These are phyloP conservation scores for Drosophila sturtevanti DNA, from an alignment of 1,140 invertebrate species.

Conservation along the genomic window DNA sequence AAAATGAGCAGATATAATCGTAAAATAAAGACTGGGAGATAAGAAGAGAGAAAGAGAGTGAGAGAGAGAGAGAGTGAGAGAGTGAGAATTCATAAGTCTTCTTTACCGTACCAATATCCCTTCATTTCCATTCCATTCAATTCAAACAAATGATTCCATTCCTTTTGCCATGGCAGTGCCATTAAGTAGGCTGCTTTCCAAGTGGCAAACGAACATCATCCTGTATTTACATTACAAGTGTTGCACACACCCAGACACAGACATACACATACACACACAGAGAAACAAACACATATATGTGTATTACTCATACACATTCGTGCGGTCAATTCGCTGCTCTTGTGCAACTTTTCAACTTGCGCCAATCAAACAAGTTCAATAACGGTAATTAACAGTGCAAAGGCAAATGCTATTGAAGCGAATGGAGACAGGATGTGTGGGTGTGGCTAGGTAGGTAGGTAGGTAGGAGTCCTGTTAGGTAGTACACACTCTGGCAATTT, in stretches of 20 bases:
- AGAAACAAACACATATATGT: background rate
- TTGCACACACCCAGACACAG: conserved; percentile 29
- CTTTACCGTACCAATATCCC: background rate
- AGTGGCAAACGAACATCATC: conserved; percentile 37
- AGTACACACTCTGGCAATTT: conserved; percentile 52
- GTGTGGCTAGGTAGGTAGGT: background rate
- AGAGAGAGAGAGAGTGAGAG: background rate
- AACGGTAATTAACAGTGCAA: conserved; percentile 74
- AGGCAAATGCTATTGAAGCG: conserved; percentile 45
- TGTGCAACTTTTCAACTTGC: conserved; percentile 68
- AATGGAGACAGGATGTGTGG: background rate
- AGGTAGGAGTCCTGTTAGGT: background rate
- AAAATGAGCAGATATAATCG: too few species aligned
- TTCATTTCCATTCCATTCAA: conserved; percentile 28
- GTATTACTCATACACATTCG: conserved; percentile 13
- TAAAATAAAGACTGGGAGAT: background rate
- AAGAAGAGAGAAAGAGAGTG: background rate
- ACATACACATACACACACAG: conserved; percentile 7
- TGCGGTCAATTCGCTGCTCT: conserved; percentile 48
- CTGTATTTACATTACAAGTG: conserved; percentile 46
- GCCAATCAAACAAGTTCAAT: conserved; percentile 78
- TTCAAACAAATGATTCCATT: conserved; percentile 7
- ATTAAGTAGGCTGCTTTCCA: conserved; percentile 30
- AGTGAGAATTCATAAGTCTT: background rate
- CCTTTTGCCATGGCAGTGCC: conserved; percentile 3